Evolutionary conservation across 2,797 vertebrate genomes (phyloP), one percentile per base, ranked within the genome.

Genomic region (Poliocrania exsul): DNA sequence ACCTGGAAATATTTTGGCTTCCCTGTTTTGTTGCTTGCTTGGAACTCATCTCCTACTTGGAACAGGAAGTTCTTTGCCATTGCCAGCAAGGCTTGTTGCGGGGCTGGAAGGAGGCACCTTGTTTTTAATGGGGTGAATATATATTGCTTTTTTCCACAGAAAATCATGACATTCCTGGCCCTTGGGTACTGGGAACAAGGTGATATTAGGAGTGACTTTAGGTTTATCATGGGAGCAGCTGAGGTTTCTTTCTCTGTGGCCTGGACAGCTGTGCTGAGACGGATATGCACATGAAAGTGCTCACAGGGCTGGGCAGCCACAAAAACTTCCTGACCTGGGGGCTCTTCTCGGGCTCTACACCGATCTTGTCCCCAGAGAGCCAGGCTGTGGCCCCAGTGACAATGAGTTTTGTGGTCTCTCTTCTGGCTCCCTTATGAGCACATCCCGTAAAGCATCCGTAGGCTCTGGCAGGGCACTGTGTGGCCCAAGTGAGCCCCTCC

Each of bases 1-100:
- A 90, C 82, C 89, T 96, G 95, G 92, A 94, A 94, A 78, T 94
- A 94, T 90, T 90, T 91, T 91, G 93, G 65, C 91, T 93, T 90
- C 87, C 80, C 28, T 83, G 47, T 74, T 93, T 69, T 81, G 84
- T 94, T 95, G 81, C 54, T 69, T 0, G 28, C 81, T 77, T 4
- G 2, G 69, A 89, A 65, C 65, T 7, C 11, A n/a, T 91, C 75
- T 88, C 2, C 1, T 54, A 44, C 56, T 71, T 86, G 69, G 90
- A 93, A 90, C 73, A 47, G 57, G 29, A 82, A 90, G 82, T 86
- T 91, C 70, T 93, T 50, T 58, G 73, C 35, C 2, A 8, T 29
- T 93, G 85, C 90, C 87, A 88, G 80, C 58, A 71, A 80, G 53
- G 65, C 70, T 83, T 3, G 2, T 57, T 58, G 42, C 2, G 35